phyloP scores from a whole-genome alignment of 2,888 invertebrate genomes.

The Ernsta delagoae region DNA sequence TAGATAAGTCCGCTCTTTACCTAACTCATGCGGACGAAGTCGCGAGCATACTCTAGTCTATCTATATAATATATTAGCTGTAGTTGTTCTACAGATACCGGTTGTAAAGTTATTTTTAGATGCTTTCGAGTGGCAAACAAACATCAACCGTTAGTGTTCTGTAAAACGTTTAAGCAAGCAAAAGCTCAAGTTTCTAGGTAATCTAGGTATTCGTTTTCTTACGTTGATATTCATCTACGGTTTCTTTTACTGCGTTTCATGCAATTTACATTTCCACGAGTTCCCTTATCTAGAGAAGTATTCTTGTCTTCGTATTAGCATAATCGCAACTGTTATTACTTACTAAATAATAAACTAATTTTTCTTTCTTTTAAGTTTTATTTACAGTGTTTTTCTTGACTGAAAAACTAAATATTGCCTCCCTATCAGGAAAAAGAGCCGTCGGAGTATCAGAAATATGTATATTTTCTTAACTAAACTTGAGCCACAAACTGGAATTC shows the following conservation, averaged over 20 bases:
- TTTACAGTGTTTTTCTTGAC: neutral
- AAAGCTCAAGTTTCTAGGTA: conserved; percentile 29
- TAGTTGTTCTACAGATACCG: conserved; percentile 17
- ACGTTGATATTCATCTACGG: conserved; percentile 22
- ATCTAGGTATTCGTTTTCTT: conserved; percentile 29
- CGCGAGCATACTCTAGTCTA: no score
- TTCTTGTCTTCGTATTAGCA: conserved; percentile 22
- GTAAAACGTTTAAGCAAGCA: conserved; percentile 23
- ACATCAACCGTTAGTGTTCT: conserved; percentile 25
- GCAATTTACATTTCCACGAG: conserved; percentile 24
- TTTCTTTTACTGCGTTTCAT: conserved; percentile 24
- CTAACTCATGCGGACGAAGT: no score
- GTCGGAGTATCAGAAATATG: neutral
- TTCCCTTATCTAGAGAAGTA: conserved; percentile 19
- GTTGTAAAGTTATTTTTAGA: conserved; percentile 33
- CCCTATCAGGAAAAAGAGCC: neutral
- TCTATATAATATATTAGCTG: no score
- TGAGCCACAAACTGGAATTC: neutral
- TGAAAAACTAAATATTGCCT: neutral
- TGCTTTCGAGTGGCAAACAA: conserved; percentile 34
- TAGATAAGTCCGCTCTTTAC: no score
- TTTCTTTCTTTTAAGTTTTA: neutral
- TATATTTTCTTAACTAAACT: neutral
- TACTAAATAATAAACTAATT: neutral
- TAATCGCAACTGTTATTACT: conserved; percentile 24